A percentile compares a stretch with the other conserved stretches of the same genome.
phyloP scores from a whole-genome alignment of 2,113 vertebrate species.

The Cyrtonyx montezumae region DNA sequence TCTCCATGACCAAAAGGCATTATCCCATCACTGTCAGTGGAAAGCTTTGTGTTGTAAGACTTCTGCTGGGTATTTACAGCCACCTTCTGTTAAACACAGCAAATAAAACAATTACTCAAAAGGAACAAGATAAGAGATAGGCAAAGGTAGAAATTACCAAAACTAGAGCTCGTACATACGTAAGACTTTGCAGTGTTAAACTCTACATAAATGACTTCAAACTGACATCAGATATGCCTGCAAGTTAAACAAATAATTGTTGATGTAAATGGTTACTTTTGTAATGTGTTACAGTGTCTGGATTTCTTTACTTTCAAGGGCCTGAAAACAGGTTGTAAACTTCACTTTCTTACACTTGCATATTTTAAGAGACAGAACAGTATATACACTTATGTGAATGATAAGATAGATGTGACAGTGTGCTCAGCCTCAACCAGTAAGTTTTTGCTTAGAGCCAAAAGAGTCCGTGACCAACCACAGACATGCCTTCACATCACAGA shows the following conservation, averaged over 20 bases:
- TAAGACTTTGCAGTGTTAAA: background rate
- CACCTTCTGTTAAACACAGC: background rate
- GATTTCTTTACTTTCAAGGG: slow-evolving; percentile 14
- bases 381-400: background rate
- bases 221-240: background rate
- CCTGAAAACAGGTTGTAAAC: background rate
- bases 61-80: background rate
- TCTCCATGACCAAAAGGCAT: background rate
- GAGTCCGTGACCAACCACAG: background rate
- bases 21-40: background rate
- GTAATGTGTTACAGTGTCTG: background rate
- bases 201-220: background rate
- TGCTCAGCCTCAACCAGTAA: background rate
- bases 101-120: background rate
- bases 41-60: background rate
- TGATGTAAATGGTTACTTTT: background rate
- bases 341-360: background rate
- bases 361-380: background rate
- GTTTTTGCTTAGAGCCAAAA: background rate
- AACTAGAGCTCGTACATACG: background rate
- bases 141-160: background rate
- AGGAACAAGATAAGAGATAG: background rate
- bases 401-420: background rate
- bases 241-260: background rate
- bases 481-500: background rate